A percentile compares a stretch with the other conserved stretches of the same genome.
phyloP scores from a whole-genome alignment of 2,797 vertebrate genomes.

The Coendou prehensilis region DNA sequence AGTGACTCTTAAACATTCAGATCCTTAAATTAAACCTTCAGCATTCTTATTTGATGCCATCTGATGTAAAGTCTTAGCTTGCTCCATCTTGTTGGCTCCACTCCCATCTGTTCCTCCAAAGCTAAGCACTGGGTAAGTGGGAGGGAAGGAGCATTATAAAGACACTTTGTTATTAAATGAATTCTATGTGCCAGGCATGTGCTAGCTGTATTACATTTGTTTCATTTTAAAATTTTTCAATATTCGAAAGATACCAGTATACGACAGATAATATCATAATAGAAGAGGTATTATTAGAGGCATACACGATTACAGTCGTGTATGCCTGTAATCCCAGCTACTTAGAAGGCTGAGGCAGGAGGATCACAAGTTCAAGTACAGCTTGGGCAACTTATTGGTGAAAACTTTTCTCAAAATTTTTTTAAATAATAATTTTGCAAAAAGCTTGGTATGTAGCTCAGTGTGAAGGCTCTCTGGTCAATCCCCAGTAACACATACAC shows the following conservation, averaged over 20 bases:
- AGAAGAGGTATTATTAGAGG: background rate
- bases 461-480: background rate
- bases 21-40: background rate
- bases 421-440: too few species aligned
- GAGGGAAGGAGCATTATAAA: background rate
- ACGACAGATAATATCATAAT: background rate
- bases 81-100: background rate
- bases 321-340: background rate
- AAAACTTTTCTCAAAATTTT: background rate
- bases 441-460: background rate
- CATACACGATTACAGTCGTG: too few species aligned
- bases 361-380: background rate
- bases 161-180: background rate
- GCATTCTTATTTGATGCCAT: background rate
- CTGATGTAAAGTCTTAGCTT: background rate
- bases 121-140: background rate
- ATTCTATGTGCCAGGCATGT: background rate
- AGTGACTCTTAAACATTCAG: background rate
- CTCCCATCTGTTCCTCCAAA: background rate
- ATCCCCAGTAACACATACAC: background rate
- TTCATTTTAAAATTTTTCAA: slow-evolving; percentile 17
- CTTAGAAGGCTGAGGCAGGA: background rate
- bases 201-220: background rate
- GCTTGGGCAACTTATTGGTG: background rate
- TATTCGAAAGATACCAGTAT: slow-evolving; percentile 8